A percentile compares a stretch with the other conserved stretches of the same genome.
phyloP scores from a whole-genome alignment of 1,140 invertebrate species.

The Popillia japonica region DNA sequence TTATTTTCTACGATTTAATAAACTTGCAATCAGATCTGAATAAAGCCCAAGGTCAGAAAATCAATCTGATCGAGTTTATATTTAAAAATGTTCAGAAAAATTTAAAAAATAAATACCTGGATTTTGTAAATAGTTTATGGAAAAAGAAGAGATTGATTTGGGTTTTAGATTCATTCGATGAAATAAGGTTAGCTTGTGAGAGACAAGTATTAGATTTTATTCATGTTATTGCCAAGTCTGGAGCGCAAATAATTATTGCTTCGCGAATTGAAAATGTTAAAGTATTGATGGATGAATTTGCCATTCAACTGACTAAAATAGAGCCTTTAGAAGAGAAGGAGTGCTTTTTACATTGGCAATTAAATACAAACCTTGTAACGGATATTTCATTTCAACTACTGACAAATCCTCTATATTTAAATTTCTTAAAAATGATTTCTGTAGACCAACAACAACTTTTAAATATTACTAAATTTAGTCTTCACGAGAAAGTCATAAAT shows the following conservation, averaged over 20 bases:
- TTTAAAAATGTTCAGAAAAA: background rate
- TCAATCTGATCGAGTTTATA: background rate
- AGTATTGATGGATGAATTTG: background rate
- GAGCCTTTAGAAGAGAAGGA: background rate
- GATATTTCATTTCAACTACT: background rate
- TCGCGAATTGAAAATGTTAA: background rate
- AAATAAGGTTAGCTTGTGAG: background rate
- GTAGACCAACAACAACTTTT: background rate
- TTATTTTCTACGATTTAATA: background rate
- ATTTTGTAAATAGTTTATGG: background rate
- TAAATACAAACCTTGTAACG: background rate
- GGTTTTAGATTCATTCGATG: background rate
- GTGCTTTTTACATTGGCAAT: background rate
- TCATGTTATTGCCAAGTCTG: background rate
- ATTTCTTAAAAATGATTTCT: background rate
- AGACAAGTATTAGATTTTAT: conserved; percentile 13
- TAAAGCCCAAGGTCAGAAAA: too few species aligned
- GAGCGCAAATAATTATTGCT: background rate
- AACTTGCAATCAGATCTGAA: background rate
- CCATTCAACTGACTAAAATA: background rate
- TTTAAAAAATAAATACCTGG: background rate
- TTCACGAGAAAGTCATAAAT: background rate
- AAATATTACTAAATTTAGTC: background rate
- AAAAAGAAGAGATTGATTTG: background rate
- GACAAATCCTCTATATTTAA: background rate